Evolutionary conservation across 2,113 vertebrate genomes (phyloP).

Genomic region (Myotis lucifugus): DNA sequence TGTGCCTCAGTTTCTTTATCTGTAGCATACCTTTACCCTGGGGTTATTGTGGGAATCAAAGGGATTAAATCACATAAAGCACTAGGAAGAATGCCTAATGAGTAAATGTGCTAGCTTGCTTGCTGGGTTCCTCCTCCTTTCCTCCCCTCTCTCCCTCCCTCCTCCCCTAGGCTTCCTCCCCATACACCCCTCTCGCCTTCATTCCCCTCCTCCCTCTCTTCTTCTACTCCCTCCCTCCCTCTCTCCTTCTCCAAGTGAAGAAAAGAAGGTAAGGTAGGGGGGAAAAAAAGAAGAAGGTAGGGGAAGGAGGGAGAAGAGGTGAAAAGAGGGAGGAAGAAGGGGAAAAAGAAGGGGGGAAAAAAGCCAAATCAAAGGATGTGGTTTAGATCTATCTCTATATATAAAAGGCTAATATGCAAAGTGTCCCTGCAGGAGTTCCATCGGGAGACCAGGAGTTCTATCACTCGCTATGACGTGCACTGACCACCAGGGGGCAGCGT

Average conservation of each 20-base stretch:
- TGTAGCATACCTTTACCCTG: neutral
- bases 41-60: neutral
- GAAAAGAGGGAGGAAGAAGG: too few relatives aligned
- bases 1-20: conserved; percentile 49
- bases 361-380: neutral
- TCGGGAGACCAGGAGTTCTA: too few relatives aligned
- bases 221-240: fast-evolving
- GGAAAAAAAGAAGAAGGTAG: neutral
- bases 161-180: neutral
- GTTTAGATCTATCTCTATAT: neutral
- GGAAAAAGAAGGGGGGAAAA: too few relatives aligned
- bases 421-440: too few relatives aligned
- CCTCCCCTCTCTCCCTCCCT: neutral
- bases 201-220: too few relatives aligned
- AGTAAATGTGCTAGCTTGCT: neutral
- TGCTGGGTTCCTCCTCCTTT: neutral
- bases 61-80: conserved; percentile 2
- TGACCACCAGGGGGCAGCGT: too few relatives aligned
- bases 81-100: neutral
- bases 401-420: too few relatives aligned
- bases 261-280: neutral
- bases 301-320: neutral
- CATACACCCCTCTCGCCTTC: too few relatives aligned
- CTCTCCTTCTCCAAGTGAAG: neutral
- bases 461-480: too few relatives aligned